Conservation (phyloP, 2,113 vertebrate genomes). For the Phylloscopus whistleri region DNA sequence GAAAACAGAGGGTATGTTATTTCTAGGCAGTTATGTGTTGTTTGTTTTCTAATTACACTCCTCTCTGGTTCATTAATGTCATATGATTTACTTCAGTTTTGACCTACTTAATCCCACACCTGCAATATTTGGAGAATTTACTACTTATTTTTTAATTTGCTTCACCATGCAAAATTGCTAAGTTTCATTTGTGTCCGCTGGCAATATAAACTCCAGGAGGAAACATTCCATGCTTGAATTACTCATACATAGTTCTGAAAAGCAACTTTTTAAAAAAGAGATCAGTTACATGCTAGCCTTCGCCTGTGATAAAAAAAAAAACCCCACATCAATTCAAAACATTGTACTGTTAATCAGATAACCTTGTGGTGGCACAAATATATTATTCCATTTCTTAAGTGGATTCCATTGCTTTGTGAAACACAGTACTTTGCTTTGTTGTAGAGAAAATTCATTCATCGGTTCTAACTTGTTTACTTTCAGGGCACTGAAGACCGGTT, state of each 20-base stretch:
- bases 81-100: slow-evolving; percentile 21
- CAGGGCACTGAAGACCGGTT: background rate
- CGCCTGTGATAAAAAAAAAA: slow-evolving; percentile 38
- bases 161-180: slow-evolving; percentile 33
- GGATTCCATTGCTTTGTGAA: slow-evolving; percentile 39
- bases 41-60: slow-evolving; percentile 55
- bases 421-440: slow-evolving; percentile 13
- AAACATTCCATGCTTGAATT: slow-evolving; percentile 63
- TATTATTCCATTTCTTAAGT: slow-evolving; percentile 32
- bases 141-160: slow-evolving; percentile 50
- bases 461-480: background rate
- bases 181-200: slow-evolving; percentile 50
- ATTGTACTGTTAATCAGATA: slow-evolving; percentile 51
- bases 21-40: slow-evolving; percentile 31
- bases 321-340: slow-evolving; percentile 13
- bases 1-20: slow-evolving; percentile 61
- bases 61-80: slow-evolving; percentile 1
- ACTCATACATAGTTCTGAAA: slow-evolving; percentile 59
- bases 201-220: slow-evolving; percentile 51
- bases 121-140: slow-evolving; percentile 51
- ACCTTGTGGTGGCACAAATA: slow-evolving; percentile 29
- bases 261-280: slow-evolving; percentile 36
- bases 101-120: slow-evolving; percentile 53
- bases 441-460: slow-evolving; percentile 34
- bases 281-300: slow-evolving; percentile 20